Percentiles rank a stretch among this genome's conserved stretches.
Evolutionary conservation across 2,888 invertebrate genomes (phyloP).

Genomic region (Masnerella sp.): DNA sequence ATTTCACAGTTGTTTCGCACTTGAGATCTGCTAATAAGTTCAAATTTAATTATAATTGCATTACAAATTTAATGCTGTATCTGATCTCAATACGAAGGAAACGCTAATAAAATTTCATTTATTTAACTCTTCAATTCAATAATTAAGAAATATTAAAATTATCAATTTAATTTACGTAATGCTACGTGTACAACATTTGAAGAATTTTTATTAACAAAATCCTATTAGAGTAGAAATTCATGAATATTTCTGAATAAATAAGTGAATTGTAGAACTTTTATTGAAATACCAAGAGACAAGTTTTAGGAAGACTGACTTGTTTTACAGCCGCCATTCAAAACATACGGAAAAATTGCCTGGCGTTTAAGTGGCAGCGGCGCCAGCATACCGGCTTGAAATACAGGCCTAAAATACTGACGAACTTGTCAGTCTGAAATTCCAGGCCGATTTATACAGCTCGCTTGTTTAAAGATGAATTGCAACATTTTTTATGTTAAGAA

Average conservation of each 20-base stretch:
- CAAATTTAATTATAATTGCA: constrained; percentile 1
- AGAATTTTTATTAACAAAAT: too few relatives aligned
- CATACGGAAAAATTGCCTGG: constrained; percentile 7
- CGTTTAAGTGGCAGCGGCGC: constrained; percentile 33
- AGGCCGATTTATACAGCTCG: constrained; percentile 34
- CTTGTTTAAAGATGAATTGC: constrained; percentile 21
- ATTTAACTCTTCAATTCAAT: background rate
- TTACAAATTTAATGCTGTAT: background rate
- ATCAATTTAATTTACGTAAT: too few relatives aligned
- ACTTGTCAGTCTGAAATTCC: constrained; percentile 38
- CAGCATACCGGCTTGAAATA: constrained; percentile 35
- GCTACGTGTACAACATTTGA: too few relatives aligned
- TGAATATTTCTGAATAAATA: too few relatives aligned
- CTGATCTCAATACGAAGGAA: background rate
- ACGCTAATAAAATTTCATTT: background rate
- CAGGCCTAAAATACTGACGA: constrained; percentile 38
- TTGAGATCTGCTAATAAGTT: constrained; percentile 9
- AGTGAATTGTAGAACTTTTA: too few relatives aligned
- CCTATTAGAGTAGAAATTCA: too few relatives aligned
- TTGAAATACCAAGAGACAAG: too few relatives aligned
- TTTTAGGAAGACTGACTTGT: background rate
- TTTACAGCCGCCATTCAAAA: background rate
- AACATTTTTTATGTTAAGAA: too few relatives aligned
- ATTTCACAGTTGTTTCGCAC: constrained; percentile 25
- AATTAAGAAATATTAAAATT: too few relatives aligned